Conservation (phyloP, 2,888 invertebrate species). For the Plusia festucae region DNA sequence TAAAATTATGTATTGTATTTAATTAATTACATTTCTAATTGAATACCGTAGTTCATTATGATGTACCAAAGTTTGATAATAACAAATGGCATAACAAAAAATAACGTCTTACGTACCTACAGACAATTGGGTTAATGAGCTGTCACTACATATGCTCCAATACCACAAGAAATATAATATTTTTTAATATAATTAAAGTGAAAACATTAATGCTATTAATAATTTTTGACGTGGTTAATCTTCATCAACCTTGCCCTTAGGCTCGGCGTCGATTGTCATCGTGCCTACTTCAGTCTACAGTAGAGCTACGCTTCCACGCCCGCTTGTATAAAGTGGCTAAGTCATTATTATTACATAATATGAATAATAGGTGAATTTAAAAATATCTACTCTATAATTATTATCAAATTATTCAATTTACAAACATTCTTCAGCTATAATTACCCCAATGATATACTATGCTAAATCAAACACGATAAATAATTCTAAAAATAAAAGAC, state of each 20-base stretch:
- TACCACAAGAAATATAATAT: too few species aligned
- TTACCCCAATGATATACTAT: not conserved
- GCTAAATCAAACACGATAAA: not conserved
- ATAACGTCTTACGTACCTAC: too few species aligned
- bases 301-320: not conserved
- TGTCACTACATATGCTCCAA: too few species aligned
- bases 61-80: too few species aligned
- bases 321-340: not conserved
- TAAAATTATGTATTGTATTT: not conserved
- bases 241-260: constrained; percentile 1
- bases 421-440: not conserved
- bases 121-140: too few species aligned
- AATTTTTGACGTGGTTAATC: not conserved
- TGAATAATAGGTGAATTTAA: not conserved
- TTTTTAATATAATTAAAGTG: not conserved
- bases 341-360: constrained; percentile 5
- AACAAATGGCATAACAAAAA: too few species aligned
- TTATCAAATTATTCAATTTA: not conserved
- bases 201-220: constrained; percentile 4
- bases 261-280: not conserved
- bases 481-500: too few species aligned
- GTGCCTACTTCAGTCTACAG: not conserved
- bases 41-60: too few species aligned
- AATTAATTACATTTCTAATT: too few species aligned
- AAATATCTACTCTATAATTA: not conserved